These are phyloP conservation scores for Cosmia pyralina DNA, from an alignment of 2,888 invertebrate species.

Conservation along the genomic window DNA sequence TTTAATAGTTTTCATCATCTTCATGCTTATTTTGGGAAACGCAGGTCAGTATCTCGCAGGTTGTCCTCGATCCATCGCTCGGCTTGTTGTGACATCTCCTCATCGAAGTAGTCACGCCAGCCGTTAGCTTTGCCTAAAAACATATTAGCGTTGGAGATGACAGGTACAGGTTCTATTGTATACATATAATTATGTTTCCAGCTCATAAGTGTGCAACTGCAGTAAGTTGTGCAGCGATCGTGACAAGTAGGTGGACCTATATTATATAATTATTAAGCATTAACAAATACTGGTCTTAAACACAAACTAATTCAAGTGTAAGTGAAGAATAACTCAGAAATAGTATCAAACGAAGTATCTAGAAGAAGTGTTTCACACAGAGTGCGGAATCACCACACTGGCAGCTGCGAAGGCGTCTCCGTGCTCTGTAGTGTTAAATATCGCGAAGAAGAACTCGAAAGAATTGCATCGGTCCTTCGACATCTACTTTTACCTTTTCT, in stretches of 20 bases:
- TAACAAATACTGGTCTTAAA: background rate
- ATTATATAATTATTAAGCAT: background rate
- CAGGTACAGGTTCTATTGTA: background rate
- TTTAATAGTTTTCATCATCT: background rate
- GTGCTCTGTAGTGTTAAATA: background rate
- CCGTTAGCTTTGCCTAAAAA: slow-evolving; percentile 44
- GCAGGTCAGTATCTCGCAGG: slow-evolving; percentile 82
- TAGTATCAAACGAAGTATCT: background rate
- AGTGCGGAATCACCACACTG: background rate
- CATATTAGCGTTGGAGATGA: background rate
- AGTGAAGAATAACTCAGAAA: background rate
- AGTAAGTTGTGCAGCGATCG: background rate
- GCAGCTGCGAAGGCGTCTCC: background rate
- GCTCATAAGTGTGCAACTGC: background rate
- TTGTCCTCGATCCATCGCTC: slow-evolving; percentile 92
- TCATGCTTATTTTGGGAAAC: slow-evolving; percentile 80
- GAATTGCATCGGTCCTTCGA: background rate
- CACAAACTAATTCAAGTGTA: background rate
- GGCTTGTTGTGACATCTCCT: slow-evolving; percentile 90
- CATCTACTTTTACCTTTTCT: slow-evolving; percentile 61
- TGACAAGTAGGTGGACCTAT: background rate
- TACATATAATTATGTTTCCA: background rate
- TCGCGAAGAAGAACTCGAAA: background rate
- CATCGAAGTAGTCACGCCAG: slow-evolving; percentile 80
- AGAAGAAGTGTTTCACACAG: background rate